phyloP scores from a whole-genome alignment of 2,888 invertebrate species.

The Nasonia oneida region DNA sequence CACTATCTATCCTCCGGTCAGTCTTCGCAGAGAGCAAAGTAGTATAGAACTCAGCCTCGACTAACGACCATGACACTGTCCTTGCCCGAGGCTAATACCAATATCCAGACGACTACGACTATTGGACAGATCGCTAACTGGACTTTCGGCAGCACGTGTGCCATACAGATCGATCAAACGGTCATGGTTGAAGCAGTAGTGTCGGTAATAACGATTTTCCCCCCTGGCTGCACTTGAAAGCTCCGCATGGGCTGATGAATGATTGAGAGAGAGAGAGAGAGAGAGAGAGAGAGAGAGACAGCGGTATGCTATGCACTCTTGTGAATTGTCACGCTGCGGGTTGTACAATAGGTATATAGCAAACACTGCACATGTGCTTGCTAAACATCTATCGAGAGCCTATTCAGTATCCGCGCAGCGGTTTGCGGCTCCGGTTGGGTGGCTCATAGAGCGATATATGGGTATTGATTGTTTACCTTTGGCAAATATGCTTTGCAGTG shows the following conservation, averaged over 20 bases:
- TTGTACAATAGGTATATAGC: not conserved
- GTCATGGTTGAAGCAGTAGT: constrained; percentile 36
- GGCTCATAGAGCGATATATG: not conserved
- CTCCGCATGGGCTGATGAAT: not conserved
- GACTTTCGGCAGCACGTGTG: not conserved
- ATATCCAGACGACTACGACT: not conserved
- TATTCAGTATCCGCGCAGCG: not conserved
- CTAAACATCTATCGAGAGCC: constrained; percentile 16
- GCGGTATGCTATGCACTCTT: not conserved
- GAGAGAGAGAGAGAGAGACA: not conserved
- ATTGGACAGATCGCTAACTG: not conserved
- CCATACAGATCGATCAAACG: constrained; percentile 54
- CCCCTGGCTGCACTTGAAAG: not conserved
- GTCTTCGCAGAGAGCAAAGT: not conserved
- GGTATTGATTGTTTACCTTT: not conserved
- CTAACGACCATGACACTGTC: constrained; percentile 58
- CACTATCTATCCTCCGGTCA: not conserved
- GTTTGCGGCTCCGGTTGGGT: not conserved
- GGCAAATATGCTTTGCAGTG: not conserved
- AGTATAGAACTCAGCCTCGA: not conserved
- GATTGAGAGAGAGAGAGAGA: not conserved
- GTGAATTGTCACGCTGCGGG: not conserved
- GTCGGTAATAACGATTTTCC: constrained; percentile 15
- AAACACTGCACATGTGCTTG: not conserved
- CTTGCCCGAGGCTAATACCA: constrained; percentile 38